Percentiles rank a stretch among this genome's conserved stretches.
These are phyloP conservation scores for Adelphocoris suturalis DNA, from an alignment of 2,888 invertebrate species.

Conservation along the genomic window DNA sequence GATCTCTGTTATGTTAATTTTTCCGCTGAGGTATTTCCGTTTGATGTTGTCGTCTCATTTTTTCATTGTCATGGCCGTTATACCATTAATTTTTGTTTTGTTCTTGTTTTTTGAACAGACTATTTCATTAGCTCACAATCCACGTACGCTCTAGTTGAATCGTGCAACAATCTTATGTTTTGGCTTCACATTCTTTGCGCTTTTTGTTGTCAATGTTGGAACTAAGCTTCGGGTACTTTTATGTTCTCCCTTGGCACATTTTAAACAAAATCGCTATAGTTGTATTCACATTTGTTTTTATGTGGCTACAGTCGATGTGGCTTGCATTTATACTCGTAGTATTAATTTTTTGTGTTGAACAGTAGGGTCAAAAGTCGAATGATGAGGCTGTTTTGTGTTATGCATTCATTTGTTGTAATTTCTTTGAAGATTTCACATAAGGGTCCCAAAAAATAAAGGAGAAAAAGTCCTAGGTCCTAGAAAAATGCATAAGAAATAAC, in stretches of 20 bases:
- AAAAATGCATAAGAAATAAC: too few species aligned
- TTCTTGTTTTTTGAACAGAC: background rate
- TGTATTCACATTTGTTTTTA: background rate
- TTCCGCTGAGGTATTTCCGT: constrained; percentile 84
- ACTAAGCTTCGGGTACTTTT: background rate
- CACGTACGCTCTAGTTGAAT: constrained; percentile 19
- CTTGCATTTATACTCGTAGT: constrained; percentile 17
- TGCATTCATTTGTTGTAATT: too few species aligned
- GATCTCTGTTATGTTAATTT: constrained; percentile 93
- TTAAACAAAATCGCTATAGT: background rate
- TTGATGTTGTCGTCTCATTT: constrained; percentile 45
- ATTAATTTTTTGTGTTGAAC: background rate
- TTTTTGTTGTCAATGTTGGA: constrained; percentile 7
- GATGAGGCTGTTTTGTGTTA: too few species aligned
- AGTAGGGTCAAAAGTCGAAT: background rate
- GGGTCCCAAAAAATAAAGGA: too few species aligned
- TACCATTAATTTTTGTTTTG: background rate
- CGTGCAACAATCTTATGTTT: constrained; percentile 5
- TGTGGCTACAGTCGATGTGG: background rate
- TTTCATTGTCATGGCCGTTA: constrained; percentile 23
- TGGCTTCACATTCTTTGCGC: constrained; percentile 15
- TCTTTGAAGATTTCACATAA: too few species aligned
- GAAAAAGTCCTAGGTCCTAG: too few species aligned
- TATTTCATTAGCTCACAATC: background rate
- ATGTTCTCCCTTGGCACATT: constrained; percentile 8